phyloP scores from a whole-genome alignment of 2,888 invertebrate genomes.

The Phaedon cochleariae region DNA sequence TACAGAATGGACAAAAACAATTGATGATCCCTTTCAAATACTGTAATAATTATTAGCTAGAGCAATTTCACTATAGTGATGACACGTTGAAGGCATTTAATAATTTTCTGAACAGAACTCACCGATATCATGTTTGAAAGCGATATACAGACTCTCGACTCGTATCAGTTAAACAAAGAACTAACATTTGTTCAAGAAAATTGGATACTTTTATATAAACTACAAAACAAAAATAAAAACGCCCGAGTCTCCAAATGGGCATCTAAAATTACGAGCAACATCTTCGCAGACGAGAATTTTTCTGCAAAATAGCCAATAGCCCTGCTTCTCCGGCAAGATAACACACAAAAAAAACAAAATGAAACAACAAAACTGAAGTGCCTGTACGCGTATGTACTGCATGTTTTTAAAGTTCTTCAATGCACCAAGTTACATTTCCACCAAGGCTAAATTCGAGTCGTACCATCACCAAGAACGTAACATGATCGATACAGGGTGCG shows the following conservation, averaged over 20 bases:
- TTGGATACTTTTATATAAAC: constrained; percentile 33
- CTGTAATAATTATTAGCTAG: no score
- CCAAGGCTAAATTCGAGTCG: constrained; percentile 18
- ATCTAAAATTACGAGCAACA: constrained; percentile 34
- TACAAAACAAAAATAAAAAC: constrained; percentile 29
- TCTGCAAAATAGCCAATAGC: constrained; percentile 37
- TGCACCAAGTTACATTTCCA: constrained; percentile 21
- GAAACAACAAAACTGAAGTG: constrained; percentile 24
- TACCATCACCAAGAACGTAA: no score
- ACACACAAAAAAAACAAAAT: constrained; percentile 39
- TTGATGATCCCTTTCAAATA: no score
- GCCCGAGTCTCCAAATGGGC: constrained; percentile 24
- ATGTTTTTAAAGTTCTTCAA: background rate
- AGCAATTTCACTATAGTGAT: background rate
- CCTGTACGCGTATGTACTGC: background rate
- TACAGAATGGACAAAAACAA: no score
- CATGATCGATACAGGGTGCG: constrained; percentile 9
- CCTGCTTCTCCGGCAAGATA: constrained; percentile 33
- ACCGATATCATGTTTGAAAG: constrained; percentile 36
- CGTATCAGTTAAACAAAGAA: constrained; percentile 32
- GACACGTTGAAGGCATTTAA: background rate
- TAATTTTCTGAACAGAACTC: constrained; percentile 10
- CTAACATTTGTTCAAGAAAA: constrained; percentile 32
- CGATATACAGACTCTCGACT: constrained; percentile 33
- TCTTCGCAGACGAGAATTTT: constrained; percentile 38